Evolutionary conservation across 2,888 invertebrate genomes (phyloP), one percentile per base, ranked within the genome.

Genomic region (Trissolcus japonicus): DNA sequence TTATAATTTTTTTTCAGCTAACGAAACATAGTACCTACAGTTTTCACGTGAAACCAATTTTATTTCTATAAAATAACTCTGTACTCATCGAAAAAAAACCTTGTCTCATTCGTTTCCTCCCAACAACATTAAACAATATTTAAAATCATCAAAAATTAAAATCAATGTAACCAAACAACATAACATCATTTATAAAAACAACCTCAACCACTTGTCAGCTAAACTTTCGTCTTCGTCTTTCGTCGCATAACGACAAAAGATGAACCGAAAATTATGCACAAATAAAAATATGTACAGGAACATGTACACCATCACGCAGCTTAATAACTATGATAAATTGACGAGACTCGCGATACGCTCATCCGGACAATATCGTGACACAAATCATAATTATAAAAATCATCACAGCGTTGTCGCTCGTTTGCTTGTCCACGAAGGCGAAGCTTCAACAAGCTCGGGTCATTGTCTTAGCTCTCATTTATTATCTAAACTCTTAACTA

Each of bases 371-470:
- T 16, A 46, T 19, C 17, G 19, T 51, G 19, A 13, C 4, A 16
- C n/a, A 46, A 46, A 51, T 9, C 7, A 6, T 51, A 71, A 62
- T n/a, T n/a, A 59, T 63, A 63, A 54, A 57, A 65, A 61, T 53
- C 63, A 71, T 71, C 59, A 72, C 63, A 72, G 72, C 63, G 63
- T 57, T 51, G 53, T 63, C 40, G 56, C 57, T 69, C 61, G 16
- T 19, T 68, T 60, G 68, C 59, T 68, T 68, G 41, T 55, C 50
- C 55, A 55, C 4, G n/a, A 50, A 29, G 61, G 55, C 55, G 40
- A 61, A 19, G 55, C 50, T 51, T 17, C 13, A 43, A 55, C 46
- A 55, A 68, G 40, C 54, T 48, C 50, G 55, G 48, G 60, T 13
- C 54, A 29, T 41, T 55, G 56, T 63, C 51, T 63, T 59, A 59